These are phyloP conservation scores for Tupaia tana DNA, from an alignment of 2,113 vertebrate genomes.

Conservation along the genomic window DNA sequence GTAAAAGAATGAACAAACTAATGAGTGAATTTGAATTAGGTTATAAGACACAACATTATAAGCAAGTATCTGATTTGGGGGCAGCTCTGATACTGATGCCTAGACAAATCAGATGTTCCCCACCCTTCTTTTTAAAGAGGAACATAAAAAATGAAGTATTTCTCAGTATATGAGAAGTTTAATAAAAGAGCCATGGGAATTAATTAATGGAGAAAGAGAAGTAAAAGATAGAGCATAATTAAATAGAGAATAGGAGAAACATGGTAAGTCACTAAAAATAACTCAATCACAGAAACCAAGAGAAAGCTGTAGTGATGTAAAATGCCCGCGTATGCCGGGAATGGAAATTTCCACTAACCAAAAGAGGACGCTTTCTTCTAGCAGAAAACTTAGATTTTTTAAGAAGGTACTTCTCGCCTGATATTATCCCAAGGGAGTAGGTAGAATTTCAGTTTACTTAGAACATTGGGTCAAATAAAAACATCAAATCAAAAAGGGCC, in stretches of 20 bases:
- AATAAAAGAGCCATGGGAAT: slow-evolving; percentile 29
- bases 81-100: background rate
- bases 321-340: background rate
- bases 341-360: slow-evolving; percentile 54
- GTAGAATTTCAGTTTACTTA: background rate
- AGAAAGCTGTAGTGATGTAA: slow-evolving; percentile 42
- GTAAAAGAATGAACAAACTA: background rate
- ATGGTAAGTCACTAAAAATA: slow-evolving; percentile 68
- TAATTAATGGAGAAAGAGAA: slow-evolving; percentile 55
- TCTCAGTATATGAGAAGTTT: slow-evolving; percentile 37
- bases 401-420: background rate
- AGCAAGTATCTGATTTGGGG: background rate
- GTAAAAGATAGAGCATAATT: background rate
- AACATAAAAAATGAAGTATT: background rate
- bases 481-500: background rate
- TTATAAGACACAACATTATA: background rate
- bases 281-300: slow-evolving; percentile 55
- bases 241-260: slow-evolving; percentile 17
- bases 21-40: background rate
- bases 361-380: slow-evolving; percentile 13
- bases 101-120: background rate
- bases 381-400: slow-evolving; percentile 13
- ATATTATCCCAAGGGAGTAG: background rate
- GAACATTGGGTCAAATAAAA: background rate
- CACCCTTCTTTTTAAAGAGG: background rate